These are phyloP conservation scores for Clarias macrocephalus DNA, from an alignment of 2,113 vertebrate species.

Conservation along the genomic window DNA sequence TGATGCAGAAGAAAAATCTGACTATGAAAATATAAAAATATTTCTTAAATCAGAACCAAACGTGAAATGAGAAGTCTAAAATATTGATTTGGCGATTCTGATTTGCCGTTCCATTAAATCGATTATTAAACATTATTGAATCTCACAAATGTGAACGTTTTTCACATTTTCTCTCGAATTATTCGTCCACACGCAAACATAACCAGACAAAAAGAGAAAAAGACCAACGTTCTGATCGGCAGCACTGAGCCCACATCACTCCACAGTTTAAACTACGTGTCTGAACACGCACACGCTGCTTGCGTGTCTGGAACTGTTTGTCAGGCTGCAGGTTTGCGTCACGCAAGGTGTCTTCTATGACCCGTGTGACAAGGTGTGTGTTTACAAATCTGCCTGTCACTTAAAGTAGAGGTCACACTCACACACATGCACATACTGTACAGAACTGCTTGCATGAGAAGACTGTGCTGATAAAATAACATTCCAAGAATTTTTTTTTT, in stretches of 20 bases:
- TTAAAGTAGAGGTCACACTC: slow-evolving; percentile 19
- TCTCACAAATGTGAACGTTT: not conserved
- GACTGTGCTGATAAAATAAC: slow-evolving; percentile 20
- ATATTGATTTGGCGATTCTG: not conserved
- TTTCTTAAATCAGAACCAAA: not conserved
- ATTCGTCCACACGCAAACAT: not conserved
- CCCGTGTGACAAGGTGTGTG: slow-evolving; percentile 27
- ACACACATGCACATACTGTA: slow-evolving; percentile 14
- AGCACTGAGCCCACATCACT: slow-evolving; percentile 9
- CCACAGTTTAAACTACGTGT: not conserved
- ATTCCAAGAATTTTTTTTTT: slow-evolving; percentile 2
- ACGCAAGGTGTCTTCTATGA: slow-evolving; percentile 35
- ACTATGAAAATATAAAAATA: not conserved
- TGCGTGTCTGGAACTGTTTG: slow-evolving; percentile 37
- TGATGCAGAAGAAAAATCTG: not conserved
- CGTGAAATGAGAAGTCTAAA: not conserved
- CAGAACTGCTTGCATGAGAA: slow-evolving; percentile 41
- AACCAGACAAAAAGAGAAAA: not conserved
- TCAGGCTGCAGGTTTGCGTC: slow-evolving; percentile 38
- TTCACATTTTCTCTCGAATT: not conserved
- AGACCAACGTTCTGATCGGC: not conserved
- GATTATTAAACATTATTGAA: not conserved
- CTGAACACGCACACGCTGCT: not conserved
- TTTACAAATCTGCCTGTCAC: slow-evolving; percentile 44
- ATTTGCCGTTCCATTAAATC: not conserved